phyloP scores from a whole-genome alignment of 2,797 vertebrate genomes.

The Catharus ustulatus region DNA sequence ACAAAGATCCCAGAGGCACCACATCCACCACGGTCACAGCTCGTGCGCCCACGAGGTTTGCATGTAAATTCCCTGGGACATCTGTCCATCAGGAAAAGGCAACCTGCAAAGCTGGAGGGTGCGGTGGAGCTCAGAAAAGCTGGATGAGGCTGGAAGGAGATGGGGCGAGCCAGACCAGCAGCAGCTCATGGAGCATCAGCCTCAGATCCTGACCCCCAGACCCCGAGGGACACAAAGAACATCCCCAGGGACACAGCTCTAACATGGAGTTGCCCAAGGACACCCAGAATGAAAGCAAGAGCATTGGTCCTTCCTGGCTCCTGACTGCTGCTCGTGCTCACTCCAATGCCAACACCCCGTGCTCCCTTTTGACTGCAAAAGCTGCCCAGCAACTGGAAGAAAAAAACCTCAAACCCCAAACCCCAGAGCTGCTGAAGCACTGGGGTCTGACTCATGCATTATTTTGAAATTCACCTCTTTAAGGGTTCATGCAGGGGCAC shows the following conservation, averaged over 20 bases:
- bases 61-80: accelerated
- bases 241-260: accelerated
- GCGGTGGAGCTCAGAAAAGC: background rate
- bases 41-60: accelerated
- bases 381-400: background rate
- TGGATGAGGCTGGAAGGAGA: background rate
- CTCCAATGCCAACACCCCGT: background rate
- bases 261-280: background rate
- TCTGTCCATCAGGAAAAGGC: background rate
- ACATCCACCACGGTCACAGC: accelerated
- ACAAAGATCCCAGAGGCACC: background rate
- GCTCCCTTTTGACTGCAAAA: background rate
- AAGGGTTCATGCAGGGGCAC: accelerated
- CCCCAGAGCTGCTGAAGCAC: background rate
- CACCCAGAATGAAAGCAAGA: background rate
- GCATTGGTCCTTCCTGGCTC: background rate
- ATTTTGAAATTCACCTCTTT: background rate
- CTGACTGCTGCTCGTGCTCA: accelerated
- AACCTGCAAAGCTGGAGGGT: background rate
- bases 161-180: accelerated
- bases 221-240: accelerated
- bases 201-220: background rate
- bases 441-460: background rate
- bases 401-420: background rate
- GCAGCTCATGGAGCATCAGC: accelerated